Evolutionary conservation across 2,888 invertebrate species (phyloP).

Genomic region (Volucella inflata): DNA sequence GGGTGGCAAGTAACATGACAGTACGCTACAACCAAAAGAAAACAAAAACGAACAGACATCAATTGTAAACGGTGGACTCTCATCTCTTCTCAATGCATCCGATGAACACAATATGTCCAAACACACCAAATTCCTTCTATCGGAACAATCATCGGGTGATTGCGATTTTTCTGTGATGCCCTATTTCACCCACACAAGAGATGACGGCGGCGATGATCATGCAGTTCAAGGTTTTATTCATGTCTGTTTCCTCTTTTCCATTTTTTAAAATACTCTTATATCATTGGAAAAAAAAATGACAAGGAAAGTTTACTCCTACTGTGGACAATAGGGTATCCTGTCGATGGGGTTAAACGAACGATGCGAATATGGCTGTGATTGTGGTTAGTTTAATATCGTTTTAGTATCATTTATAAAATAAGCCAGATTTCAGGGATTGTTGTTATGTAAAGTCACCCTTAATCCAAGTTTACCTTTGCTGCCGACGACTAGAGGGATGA

Average conservation of each 20-base stretch:
- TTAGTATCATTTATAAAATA: constrained; percentile 18
- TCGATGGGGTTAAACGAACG: constrained; percentile 42
- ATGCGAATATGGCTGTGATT: constrained; percentile 28
- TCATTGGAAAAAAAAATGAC: constrained; percentile 22
- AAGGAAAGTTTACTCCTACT: constrained; percentile 52
- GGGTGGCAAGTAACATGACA: constrained; percentile 55
- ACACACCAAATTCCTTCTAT: constrained; percentile 44
- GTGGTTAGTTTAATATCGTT: not conserved
- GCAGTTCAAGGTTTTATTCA: constrained; percentile 37
- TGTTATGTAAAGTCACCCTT: too few relatives aligned
- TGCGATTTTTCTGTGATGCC: constrained; percentile 52
- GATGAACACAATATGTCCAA: constrained; percentile 46
- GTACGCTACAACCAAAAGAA: constrained; percentile 24
- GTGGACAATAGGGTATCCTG: constrained; percentile 40
- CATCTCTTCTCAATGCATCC: not conserved
- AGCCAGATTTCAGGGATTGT: not conserved
- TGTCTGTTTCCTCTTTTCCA: constrained; percentile 23
- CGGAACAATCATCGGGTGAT: constrained; percentile 70
- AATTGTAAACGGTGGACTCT: constrained; percentile 40
- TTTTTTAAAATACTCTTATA: constrained; percentile 36
- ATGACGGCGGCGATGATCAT: constrained; percentile 40
- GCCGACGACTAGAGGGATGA: too few relatives aligned
- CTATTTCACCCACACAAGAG: constrained; percentile 26
- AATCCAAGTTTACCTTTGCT: too few relatives aligned
- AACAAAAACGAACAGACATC: constrained; percentile 27